Evolutionary conservation across 2,888 invertebrate species (phyloP).

Genomic region (Stramonita haemastoma): DNA sequence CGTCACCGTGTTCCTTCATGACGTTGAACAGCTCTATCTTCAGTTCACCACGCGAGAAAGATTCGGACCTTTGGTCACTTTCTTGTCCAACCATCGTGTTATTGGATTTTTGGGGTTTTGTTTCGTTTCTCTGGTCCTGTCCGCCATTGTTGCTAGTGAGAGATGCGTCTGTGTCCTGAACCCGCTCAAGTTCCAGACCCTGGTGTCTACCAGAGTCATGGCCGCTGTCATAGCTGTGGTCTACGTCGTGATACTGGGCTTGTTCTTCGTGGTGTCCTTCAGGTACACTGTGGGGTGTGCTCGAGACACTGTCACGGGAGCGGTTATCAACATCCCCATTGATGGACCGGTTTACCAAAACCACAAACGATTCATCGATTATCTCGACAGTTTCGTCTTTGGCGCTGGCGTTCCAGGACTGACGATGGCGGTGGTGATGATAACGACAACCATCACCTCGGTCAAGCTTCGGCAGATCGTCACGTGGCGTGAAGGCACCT

Average conservation of each 20-base stretch:
- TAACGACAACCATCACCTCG: not conserved
- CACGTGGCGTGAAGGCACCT: not conserved
- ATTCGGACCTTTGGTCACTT: not conserved
- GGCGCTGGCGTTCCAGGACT: not conserved
- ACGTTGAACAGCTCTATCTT: not conserved
- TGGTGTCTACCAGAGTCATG: not conserved
- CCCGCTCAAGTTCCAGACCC: conserved; percentile 11
- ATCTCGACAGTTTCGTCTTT: not conserved
- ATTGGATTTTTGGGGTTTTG: not conserved
- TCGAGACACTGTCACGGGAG: not conserved
- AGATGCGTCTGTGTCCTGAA: conserved; percentile 4
- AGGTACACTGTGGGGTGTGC: not conserved
- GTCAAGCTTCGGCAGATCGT: not conserved
- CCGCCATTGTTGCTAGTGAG: conserved; percentile 15
- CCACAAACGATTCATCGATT: not conserved
- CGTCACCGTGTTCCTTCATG: not conserved
- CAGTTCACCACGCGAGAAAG: not conserved
- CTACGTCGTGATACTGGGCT: not conserved
- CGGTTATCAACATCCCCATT: not conserved
- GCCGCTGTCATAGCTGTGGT: not conserved
- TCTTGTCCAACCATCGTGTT: not conserved
- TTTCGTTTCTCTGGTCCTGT: not conserved
- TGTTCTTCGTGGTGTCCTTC: not conserved
- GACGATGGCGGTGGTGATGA: not conserved
- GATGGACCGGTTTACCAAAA: not conserved